Evolutionary conservation across 2,113 vertebrate species (phyloP).

Genomic region (Merops nubicus): DNA sequence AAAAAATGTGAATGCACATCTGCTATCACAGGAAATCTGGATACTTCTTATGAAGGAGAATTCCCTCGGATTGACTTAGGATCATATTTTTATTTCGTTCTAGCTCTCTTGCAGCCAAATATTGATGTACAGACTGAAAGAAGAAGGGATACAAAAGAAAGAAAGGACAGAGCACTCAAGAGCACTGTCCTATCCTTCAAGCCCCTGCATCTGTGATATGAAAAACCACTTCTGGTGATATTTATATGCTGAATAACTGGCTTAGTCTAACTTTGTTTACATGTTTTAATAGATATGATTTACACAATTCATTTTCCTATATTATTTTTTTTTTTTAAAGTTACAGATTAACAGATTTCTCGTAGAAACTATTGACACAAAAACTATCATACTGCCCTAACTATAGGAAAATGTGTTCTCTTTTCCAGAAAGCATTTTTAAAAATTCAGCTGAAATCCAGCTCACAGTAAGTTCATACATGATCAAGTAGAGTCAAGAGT

Average conservation of each 20-base stretch:
- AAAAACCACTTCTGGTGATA: neutral
- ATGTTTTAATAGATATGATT: neutral
- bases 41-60: neutral
- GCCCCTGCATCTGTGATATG: neutral
- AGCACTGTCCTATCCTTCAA: neutral
- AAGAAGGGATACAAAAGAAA: neutral
- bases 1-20: neutral
- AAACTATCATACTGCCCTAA: neutral
- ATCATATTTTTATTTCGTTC: neutral
- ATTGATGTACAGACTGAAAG: neutral
- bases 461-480: neutral
- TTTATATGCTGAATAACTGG: neutral
- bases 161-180: neutral
- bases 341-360: neutral
- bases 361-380: accelerated
- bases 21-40: neutral
- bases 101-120: neutral
- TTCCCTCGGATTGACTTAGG: neutral
- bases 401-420: neutral
- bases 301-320: neutral
- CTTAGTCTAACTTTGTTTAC: neutral
- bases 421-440: neutral
- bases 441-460: neutral
- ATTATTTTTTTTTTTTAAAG: too few species aligned
- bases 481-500: neutral